Evolutionary conservation across 2,113 vertebrate species (phyloP).

Genomic region (Anthoscopus minutus): DNA sequence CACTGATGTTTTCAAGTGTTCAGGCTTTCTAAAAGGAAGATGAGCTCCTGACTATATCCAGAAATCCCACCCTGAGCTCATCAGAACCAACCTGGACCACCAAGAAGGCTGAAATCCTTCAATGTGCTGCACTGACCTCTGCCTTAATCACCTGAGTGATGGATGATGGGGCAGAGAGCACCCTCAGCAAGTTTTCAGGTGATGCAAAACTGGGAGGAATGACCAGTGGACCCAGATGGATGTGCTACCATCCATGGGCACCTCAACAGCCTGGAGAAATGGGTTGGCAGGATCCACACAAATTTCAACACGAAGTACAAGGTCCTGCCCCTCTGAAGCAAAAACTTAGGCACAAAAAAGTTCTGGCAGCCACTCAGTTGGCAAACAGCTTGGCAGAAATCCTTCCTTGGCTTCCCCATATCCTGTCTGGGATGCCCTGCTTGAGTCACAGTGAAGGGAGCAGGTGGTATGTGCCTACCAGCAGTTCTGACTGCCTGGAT

Average conservation of each 20-base stretch:
- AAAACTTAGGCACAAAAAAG: neutral
- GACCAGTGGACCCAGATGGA: fast-evolving
- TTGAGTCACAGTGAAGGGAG: neutral
- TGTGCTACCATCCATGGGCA: neutral
- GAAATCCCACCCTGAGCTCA: neutral
- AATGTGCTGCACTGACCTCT: neutral
- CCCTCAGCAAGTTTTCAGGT: neutral
- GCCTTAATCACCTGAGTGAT: neutral
- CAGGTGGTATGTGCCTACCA: neutral
- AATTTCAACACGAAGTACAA: neutral
- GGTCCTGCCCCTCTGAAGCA: neutral
- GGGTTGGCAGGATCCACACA: neutral
- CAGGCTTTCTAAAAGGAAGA: neutral
- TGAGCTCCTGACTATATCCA: neutral
- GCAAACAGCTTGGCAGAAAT: neutral
- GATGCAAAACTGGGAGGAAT: neutral
- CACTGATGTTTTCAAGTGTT: neutral
- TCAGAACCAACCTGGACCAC: neutral
- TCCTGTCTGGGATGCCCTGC: fast-evolving
- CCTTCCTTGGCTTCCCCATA: neutral
- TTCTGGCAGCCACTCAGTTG: neutral
- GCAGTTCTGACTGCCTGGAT: neutral
- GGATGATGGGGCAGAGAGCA: neutral
- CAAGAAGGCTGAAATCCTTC: neutral
- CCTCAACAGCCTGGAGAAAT: neutral